A percentile compares a stretch with the other conserved stretches of the same genome.
These are phyloP conservation scores for Thelaira solivaga DNA, from an alignment of 2,888 invertebrate species.

Conservation along the genomic window DNA sequence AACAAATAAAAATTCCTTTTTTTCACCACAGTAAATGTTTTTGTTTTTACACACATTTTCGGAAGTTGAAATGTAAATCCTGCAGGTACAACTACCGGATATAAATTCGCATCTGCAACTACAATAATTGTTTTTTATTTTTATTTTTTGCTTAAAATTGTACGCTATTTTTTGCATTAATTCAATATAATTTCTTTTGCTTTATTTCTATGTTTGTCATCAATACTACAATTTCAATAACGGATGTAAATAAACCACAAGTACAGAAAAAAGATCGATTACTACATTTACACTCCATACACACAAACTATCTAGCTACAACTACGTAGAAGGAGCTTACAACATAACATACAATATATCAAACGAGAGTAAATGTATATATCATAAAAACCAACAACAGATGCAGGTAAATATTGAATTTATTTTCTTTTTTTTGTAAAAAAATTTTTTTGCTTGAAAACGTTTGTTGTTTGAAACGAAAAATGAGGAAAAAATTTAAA, in stretches of 20 bases:
- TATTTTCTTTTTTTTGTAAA: too few relatives aligned
- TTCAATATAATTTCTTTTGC: slow-evolving; percentile 33
- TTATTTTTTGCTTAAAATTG: too few relatives aligned
- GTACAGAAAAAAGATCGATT: slow-evolving; percentile 70
- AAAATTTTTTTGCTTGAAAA: background rate
- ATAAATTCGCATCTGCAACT: slow-evolving; percentile 71
- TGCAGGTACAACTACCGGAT: slow-evolving; percentile 66
- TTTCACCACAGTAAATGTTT: too few relatives aligned
- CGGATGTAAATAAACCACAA: slow-evolving; percentile 76
- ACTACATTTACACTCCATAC: slow-evolving; percentile 59
- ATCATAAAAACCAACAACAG: slow-evolving; percentile 55
- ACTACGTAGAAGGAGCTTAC: background rate
- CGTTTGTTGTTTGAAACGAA: background rate
- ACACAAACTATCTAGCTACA: background rate
- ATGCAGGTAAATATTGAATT: slow-evolving; percentile 55
- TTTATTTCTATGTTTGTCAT: slow-evolving; percentile 45
- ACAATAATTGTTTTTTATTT: slow-evolving; percentile 70
- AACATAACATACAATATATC: too few relatives aligned
- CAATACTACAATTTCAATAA: slow-evolving; percentile 67
- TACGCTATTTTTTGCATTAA: slow-evolving; percentile 41
- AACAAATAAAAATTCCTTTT: too few relatives aligned
- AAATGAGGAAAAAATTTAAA: slow-evolving; percentile 34
- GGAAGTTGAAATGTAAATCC: slow-evolving; percentile 62
- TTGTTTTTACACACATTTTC: slow-evolving; percentile 37
- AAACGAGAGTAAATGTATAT: slow-evolving; percentile 5